Evolutionary conservation across 92 coral and sea anemone species (phyloP).

Genomic region (Pocillopora grandis): DNA sequence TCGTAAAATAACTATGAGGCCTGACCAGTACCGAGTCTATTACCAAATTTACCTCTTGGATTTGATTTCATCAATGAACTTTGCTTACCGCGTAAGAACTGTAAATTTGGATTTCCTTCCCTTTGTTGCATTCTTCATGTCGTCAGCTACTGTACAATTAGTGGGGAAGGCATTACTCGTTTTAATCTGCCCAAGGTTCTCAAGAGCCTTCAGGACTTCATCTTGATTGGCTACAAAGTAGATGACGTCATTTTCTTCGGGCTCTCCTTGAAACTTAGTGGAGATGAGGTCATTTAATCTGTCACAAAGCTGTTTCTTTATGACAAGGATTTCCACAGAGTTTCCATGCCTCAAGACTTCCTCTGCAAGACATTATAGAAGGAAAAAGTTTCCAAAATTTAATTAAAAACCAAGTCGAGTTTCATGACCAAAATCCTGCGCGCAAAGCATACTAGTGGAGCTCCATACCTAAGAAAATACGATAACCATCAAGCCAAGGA

Average conservation of each 20-base stretch:
- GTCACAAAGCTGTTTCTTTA: slow-evolving; percentile 91
- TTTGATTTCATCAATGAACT: neutral
- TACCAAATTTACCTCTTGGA: neutral
- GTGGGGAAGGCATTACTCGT: slow-evolving; percentile 94
- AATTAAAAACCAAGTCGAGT: neutral
- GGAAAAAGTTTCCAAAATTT: neutral
- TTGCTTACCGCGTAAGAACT: slow-evolving; percentile 87
- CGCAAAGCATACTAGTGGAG: neutral
- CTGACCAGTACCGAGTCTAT: too few species aligned
- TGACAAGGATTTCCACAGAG: slow-evolving; percentile 94
- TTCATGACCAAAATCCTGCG: neutral
- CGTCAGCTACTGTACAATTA: slow-evolving; percentile 88
- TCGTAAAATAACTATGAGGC: too few species aligned
- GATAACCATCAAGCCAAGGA: too few species aligned
- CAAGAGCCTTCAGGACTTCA: slow-evolving; percentile 88
- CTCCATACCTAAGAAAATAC: neutral
- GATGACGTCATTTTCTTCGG: slow-evolving; percentile 96
- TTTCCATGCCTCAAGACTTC: slow-evolving; percentile 96
- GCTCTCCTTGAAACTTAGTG: slow-evolving; percentile 90
- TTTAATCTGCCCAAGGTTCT: slow-evolving; percentile 89
- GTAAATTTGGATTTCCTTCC: slow-evolving; percentile 87
- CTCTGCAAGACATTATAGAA: slow-evolving; percentile 44
- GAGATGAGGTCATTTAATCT: slow-evolving; percentile 89
- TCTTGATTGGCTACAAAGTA: slow-evolving; percentile 97
- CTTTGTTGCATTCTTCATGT: slow-evolving; percentile 76